Conservation (phyloP, 2,797 vertebrate species). For the Decapterus maruadsi region DNA sequence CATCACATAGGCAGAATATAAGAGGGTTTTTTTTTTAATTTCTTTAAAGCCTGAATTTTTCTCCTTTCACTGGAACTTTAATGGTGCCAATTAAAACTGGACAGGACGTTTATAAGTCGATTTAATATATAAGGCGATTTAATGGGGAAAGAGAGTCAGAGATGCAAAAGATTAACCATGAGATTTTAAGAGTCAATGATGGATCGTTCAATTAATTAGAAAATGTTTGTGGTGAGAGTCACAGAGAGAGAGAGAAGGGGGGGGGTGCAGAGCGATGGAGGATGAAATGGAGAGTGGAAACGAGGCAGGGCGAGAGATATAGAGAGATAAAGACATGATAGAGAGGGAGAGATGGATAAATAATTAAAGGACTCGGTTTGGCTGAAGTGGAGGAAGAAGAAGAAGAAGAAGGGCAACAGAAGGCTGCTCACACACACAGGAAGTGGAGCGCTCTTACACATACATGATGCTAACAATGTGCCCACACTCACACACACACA, state of each 20-base stretch:
- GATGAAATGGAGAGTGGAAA: conserved; percentile 29
- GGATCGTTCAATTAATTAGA: background rate
- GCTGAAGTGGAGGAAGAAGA: conserved; percentile 38
- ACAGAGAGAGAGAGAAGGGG: conserved; percentile 16
- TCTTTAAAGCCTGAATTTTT: too few species aligned
- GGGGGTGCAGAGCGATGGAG: background rate
- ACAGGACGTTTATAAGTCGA: too few species aligned
- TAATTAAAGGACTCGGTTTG: conserved; percentile 75
- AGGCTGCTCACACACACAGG: conserved; percentile 44
- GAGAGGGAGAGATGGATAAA: conserved; percentile 61
- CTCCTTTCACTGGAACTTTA: too few species aligned
- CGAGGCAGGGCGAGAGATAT: conserved; percentile 30
- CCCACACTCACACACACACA: conserved; percentile 26
- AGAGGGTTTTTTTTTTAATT: too few species aligned
- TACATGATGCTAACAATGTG: conserved; percentile 27
- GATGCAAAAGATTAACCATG: background rate
- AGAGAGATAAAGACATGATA: conserved; percentile 3
- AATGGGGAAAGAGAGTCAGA: background rate
- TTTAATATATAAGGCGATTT: too few species aligned
- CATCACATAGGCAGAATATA: too few species aligned
- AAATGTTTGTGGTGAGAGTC: background rate
- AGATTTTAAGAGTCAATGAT: too few species aligned
- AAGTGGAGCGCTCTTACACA: conserved; percentile 46
- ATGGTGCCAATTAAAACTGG: too few species aligned
- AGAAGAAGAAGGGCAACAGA: conserved; percentile 49